Evolutionary conservation across 2,888 invertebrate species (phyloP).

Genomic region (Leptopilina syphax): DNA sequence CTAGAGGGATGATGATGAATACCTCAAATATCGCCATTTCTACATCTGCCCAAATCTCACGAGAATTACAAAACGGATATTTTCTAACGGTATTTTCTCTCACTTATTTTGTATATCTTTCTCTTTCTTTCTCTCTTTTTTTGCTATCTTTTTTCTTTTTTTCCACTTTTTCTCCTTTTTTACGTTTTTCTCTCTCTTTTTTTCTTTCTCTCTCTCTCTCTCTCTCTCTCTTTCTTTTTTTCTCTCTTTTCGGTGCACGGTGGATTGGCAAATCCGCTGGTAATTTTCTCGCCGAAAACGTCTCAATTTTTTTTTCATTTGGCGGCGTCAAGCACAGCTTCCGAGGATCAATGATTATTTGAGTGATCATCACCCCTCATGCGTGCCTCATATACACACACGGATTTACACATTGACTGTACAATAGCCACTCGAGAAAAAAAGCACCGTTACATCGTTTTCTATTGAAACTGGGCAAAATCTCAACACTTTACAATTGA

Average conservation of each 20-base stretch:
- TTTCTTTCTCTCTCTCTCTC: too few relatives aligned
- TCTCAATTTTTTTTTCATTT: conserved; percentile 55
- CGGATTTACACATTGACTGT: conserved; percentile 18
- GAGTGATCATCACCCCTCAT: conserved; percentile 31
- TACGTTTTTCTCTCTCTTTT: too few relatives aligned
- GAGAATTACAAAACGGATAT: conserved; percentile 47
- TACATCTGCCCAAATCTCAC: conserved; percentile 65
- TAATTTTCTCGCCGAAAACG: conserved; percentile 50
- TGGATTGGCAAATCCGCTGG: conserved; percentile 54
- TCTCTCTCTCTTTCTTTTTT: too few relatives aligned
- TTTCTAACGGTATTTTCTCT: conserved; percentile 65
- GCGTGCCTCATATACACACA: conserved; percentile 5
- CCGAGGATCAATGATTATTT: conserved; percentile 20
- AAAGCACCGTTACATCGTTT: conserved; percentile 34
- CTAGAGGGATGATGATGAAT: conserved; percentile 46
- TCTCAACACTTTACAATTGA: conserved; percentile 36
- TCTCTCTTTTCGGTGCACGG: conserved; percentile 48
- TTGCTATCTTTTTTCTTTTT: conserved; percentile 9
- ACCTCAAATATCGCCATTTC: conserved; percentile 52
- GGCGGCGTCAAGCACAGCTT: conserved; percentile 11
- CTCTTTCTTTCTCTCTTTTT: too few relatives aligned
- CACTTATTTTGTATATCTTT: conserved; percentile 20
- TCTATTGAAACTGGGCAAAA: not conserved
- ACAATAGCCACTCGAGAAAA: conserved; percentile 12
- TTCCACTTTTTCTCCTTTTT: too few relatives aligned